A percentile compares a stretch with the other conserved stretches of the same genome.
Evolutionary conservation across 2,797 vertebrate genomes (phyloP).

Genomic region (Cossypha heuglini): DNA sequence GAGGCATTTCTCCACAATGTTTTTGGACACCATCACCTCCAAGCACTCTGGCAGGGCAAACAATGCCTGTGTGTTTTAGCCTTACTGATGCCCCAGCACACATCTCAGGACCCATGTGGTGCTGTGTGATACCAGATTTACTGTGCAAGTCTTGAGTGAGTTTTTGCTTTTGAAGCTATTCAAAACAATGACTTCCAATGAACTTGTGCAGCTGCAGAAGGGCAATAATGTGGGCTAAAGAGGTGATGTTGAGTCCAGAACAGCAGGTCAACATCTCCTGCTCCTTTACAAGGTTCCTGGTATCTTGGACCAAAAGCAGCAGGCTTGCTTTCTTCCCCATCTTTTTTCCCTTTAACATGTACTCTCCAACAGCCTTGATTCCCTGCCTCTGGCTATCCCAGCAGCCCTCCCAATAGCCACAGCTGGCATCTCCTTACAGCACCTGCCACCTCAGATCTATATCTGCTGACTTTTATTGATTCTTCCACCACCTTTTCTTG

Average conservation of each 20-base stretch:
- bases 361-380: fast-evolving
- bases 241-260: background rate
- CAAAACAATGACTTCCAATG: background rate
- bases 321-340: background rate
- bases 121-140: background rate
- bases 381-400: background rate
- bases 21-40: background rate
- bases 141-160: fast-evolving
- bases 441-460: background rate
- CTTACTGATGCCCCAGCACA: background rate
- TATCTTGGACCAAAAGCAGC: background rate
- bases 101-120: background rate
- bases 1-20: background rate
- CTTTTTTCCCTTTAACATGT: background rate
- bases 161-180: background rate
- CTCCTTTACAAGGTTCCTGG: background rate
- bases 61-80: fast-evolving
- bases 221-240: background rate
- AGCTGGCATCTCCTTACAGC: background rate
- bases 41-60: background rate
- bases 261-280: background rate
- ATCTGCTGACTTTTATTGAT: background rate
- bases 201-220: background rate
- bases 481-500: background rate
- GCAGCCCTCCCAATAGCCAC: background rate